Conservation (phyloP, 1,140 invertebrate genomes). For the Zophobas morio region DNA sequence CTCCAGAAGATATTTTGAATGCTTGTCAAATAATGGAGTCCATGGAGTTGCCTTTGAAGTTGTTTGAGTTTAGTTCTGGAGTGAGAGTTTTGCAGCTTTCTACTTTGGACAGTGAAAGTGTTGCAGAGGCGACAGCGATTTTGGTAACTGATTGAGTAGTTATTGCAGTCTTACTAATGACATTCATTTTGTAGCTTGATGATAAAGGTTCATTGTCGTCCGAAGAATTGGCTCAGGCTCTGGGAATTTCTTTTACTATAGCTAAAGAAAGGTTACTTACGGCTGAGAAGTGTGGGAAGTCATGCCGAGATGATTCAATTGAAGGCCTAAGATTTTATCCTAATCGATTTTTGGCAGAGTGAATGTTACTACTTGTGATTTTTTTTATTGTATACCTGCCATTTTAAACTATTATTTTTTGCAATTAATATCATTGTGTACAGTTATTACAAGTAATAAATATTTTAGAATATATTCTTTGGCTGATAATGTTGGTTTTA, state of each 20-base stretch:
- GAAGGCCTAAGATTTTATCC: constrained; percentile 95
- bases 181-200: constrained; percentile 76
- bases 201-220: constrained; percentile 83
- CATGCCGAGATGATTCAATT: constrained; percentile 94
- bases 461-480: no score
- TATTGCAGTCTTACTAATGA: constrained; percentile 40
- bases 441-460: no score
- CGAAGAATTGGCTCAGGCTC: constrained; percentile 86
- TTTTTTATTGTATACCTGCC: not conserved
- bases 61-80: constrained; percentile 91
- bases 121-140: constrained; percentile 80
- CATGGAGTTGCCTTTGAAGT: constrained; percentile 81
- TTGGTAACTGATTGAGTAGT: constrained; percentile 71
- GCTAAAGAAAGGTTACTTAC: constrained; percentile 89
- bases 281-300: constrained; percentile 85
- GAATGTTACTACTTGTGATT: not conserved
- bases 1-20: constrained; percentile 95
- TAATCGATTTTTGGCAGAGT: constrained; percentile 80
- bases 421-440: no score
- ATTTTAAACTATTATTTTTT: not conserved
- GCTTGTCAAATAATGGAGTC: constrained; percentile 82
- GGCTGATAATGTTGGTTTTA: no score
- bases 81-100: constrained; percentile 90
- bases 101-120: constrained; percentile 83
- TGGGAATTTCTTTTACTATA: constrained; percentile 89